phyloP scores from a whole-genome alignment of 2,113 vertebrate species.

The Rhabdomys dilectus region DNA sequence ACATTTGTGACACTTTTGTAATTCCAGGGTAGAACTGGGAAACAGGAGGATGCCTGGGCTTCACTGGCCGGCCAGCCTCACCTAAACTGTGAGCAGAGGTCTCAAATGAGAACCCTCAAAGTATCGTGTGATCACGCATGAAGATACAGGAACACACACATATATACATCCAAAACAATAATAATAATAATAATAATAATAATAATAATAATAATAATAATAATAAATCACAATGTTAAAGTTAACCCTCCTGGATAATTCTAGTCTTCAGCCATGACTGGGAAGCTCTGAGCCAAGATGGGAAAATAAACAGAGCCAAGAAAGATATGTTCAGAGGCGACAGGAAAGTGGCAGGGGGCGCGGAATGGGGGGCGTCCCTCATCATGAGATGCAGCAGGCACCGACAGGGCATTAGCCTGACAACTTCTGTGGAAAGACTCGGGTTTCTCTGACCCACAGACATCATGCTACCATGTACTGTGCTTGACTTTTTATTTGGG shows the following conservation, averaged over 20 bases:
- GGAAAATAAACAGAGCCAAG: background rate
- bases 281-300: background rate
- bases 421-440: background rate
- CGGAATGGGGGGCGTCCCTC: background rate
- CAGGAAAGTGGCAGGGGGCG: background rate
- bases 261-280: background rate
- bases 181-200: background rate
- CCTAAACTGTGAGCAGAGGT: background rate
- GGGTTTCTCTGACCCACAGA: background rate
- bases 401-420: background rate
- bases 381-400: background rate
- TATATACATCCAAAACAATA: background rate
- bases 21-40: background rate
- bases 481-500: background rate
- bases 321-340: background rate
- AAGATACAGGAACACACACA: background rate
- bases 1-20: background rate
- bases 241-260: background rate
- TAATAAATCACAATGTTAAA: background rate
- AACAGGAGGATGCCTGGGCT: background rate
- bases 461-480: background rate
- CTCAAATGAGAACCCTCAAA: background rate
- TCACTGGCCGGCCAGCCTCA: background rate
- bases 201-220: too few relatives aligned
- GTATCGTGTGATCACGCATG: background rate